Evolutionary conservation across 2,888 invertebrate species (phyloP).

Genomic region (Mesochorus sp.): DNA sequence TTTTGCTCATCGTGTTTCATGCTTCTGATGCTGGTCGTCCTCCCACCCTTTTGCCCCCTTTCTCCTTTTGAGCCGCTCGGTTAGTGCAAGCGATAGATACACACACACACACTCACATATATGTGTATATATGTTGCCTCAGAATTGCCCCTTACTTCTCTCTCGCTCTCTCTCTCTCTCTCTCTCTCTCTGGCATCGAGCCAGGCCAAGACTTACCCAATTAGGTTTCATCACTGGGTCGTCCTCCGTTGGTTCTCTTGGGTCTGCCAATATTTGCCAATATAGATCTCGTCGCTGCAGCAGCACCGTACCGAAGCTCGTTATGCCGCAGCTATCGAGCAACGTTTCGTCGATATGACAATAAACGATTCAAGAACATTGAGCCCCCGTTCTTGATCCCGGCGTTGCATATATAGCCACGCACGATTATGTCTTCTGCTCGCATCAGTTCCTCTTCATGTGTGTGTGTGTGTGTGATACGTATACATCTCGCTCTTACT

Average conservation of each 20-base stretch:
- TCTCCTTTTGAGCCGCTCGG: neutral
- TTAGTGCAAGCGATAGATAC: constrained; percentile 15
- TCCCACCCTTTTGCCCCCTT: constrained; percentile 9
- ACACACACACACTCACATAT: too few species aligned
- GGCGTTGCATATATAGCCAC: too few species aligned
- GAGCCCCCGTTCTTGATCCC: too few species aligned
- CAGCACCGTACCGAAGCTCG: constrained; percentile 47
- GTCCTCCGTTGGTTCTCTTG: constrained; percentile 72
- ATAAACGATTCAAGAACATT: constrained; percentile 73
- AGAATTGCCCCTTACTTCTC: constrained; percentile 51
- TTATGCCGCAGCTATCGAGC: constrained; percentile 10
- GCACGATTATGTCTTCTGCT: too few species aligned
- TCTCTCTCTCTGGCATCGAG: constrained; percentile 73
- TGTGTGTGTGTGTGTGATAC: too few species aligned
- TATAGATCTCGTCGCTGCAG: constrained; percentile 69
- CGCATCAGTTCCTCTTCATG: too few species aligned
- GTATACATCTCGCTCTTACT: too few species aligned
- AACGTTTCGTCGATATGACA: constrained; percentile 75
- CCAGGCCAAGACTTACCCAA: constrained; percentile 81
- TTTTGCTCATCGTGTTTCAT: constrained; percentile 50
- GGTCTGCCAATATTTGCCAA: constrained; percentile 81
- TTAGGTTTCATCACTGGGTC: constrained; percentile 81
- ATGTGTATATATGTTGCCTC: too few species aligned
- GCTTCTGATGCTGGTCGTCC: constrained; percentile 37
- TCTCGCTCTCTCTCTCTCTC: constrained; percentile 50